Base-by-base conservation (phyloP, 2,888 invertebrate genomes). In the Troglohyphantes excavatus region DNA sequence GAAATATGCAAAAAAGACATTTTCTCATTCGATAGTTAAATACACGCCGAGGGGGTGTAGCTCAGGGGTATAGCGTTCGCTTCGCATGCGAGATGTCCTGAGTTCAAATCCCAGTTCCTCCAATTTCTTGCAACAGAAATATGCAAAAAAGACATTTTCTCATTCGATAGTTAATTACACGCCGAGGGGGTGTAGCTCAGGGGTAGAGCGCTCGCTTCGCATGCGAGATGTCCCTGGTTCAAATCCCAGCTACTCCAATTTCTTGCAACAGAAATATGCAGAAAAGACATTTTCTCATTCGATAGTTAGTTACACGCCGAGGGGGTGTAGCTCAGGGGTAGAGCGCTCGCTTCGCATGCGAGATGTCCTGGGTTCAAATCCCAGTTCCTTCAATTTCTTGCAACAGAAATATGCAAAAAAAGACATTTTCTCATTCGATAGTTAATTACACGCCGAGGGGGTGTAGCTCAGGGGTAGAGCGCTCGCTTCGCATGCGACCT, bases 281-380 rank as follows among this genome's bases (percentile, higher is more conserved):
- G n/a, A n/a, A n/a, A n/a, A n/a, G n/a, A n/a, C n/a, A n/a, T n/a
- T n/a, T n/a, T n/a, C n/a, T n/a, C n/a, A n/a, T n/a, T n/a, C n/a
- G n/a, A n/a, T n/a, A n/a, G n/a, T n/a, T n/a, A n/a, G n/a, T n/a
- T n/a, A n/a, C n/a, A n/a, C n/a, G n/a, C n/a, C n/a, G n/a, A n/a
- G n/a, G n/a, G 65, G 65, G 65, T 65, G 65, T 65, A 65, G 65
- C 65, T 65, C 61, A 76, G 76, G n/a, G 61, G 61, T 73, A 73
- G 73, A 73, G 73, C 73, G 53, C 53, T 73, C 73, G 73, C 53
- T 73, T 73, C 73, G 73, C 27, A 73, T 73, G 73, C 46, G 73
- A 73, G 73, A 53, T 73, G 73, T 29, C 53, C 53, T 73, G 46
- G 73, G 73, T 73, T 73, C 73, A n/a, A 26, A 73, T 19, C 59